A percentile compares a stretch with the other conserved stretches of the same genome.
Conservation (phyloP, 2,797 vertebrate species). For the Pangasius krempfi region DNA sequence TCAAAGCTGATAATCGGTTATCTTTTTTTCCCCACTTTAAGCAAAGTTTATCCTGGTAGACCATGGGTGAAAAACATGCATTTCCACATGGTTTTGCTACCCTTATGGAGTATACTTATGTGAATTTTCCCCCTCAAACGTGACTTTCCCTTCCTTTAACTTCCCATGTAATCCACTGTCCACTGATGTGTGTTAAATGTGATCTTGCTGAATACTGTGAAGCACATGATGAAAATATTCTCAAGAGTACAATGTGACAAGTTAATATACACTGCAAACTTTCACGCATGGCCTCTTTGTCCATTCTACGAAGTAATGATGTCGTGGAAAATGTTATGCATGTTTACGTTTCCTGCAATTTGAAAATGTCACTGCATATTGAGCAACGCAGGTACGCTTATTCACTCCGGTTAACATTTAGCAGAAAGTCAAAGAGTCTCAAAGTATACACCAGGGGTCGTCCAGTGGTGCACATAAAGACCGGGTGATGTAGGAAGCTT, state of each 20-base stretch:
- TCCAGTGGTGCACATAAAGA: background rate
- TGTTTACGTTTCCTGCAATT: background rate
- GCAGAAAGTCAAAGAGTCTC: background rate
- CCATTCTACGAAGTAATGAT: background rate
- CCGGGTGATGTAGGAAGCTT: background rate
- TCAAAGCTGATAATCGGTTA: background rate
- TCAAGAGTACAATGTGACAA: background rate
- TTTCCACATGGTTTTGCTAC: background rate
- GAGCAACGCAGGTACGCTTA: background rate
- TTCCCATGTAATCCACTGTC: background rate
- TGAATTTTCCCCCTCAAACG: background rate
- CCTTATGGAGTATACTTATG: background rate
- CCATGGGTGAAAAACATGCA: background rate
- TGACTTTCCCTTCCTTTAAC: background rate
- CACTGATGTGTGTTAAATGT: background rate
- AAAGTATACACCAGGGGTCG: background rate
- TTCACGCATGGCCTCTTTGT: background rate
- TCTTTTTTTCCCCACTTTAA: background rate
- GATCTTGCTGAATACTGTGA: background rate
- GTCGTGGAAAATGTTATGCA: slow-evolving; percentile 2
- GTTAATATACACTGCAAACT: background rate
- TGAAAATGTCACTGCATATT: slow-evolving; percentile 1
- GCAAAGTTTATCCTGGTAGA: background rate
- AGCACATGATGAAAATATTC: background rate
- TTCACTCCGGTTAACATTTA: slow-evolving; percentile 1